Evolutionary conservation across 2,888 invertebrate species (phyloP), one percentile per base, ranked within the genome.

Genomic region (Philonicus albiceps): DNA sequence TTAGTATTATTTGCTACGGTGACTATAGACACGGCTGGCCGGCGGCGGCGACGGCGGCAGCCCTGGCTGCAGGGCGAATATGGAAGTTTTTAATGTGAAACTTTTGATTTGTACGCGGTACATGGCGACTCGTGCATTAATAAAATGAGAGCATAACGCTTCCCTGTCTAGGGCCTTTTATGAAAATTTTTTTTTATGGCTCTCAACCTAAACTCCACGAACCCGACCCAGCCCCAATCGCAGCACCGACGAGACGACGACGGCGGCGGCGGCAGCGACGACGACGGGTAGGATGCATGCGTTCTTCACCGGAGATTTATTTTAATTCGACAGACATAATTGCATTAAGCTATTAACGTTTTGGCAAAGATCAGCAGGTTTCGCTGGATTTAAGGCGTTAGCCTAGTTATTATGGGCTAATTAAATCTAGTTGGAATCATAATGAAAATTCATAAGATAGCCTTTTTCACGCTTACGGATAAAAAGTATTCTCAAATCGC

Each of bases 71-170:
- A 86, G 78, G 86, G 85, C 80, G 53, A 80, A 80, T 80, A 86
- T 81, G 86, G 83, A 87, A 87, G 49, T 87, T 87, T 87, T 87
- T 87, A 87, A 87, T 86, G 87, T 84, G 83, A 86, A 87, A 87
- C 87, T 87, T 87, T 86, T 87, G 87, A 87, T 87, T 87, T 87
- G 87, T 86, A 73, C 73, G 72, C 76, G 83, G 87, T 87, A 86
- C 86, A 87, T 87, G 87, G 86, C 87, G 87, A 87, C 87, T 86
- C 75, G 85, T 87, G 86, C 87, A 87, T 87, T 87, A 87, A 87
- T 87, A 85, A 87, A 87, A 87, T 87, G 87, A 87, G 76, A 83
- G 81, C 76, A 13, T 72, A 83, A 22, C 64, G 64, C 30, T 64
- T 83, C 43, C 27, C 72, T 72, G 83, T 83, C 83, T 83, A n/a